Evolutionary conservation across 2,113 vertebrate genomes (phyloP).

Genomic region (Notothenia rossii): DNA sequence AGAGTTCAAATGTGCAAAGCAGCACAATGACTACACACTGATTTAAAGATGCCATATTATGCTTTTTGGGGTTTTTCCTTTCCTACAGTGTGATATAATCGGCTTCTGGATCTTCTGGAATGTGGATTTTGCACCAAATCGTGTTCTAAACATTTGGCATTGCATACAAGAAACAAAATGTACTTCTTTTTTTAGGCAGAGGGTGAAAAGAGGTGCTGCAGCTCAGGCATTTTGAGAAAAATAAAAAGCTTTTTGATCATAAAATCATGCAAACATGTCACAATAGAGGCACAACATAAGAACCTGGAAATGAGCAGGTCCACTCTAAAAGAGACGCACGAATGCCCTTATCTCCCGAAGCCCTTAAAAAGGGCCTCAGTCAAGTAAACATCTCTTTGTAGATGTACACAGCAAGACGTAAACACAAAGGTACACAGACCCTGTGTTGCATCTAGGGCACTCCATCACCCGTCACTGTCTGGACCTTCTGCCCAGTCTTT

Average conservation of each 20-base stretch:
- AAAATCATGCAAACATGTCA: no score
- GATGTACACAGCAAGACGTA: constrained; percentile 37
- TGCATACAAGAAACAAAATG: not conserved
- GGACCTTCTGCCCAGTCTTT: constrained; percentile 47
- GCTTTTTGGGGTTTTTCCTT: no score
- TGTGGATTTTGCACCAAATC: not conserved
- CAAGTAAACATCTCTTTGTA: constrained; percentile 36
- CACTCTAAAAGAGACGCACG: not conserved
- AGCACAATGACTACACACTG: no score
- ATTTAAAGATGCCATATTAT: no score
- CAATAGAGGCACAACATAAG: no score
- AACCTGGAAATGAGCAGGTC: no score
- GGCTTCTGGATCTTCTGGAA: not conserved
- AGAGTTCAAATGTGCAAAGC: no score
- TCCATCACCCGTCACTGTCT: constrained; percentile 63
- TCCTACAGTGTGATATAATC: not conserved
- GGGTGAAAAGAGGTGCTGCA: no score
- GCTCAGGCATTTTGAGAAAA: no score
- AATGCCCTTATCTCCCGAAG: constrained; percentile 25
- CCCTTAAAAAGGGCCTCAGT: constrained; percentile 45
- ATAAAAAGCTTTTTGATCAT: no score
- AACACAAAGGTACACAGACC: constrained; percentile 32
- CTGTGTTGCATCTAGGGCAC: constrained; percentile 19
- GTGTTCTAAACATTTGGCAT: not conserved
- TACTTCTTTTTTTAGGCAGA: no score